These are phyloP conservation scores for Diarsia dahlii DNA, from an alignment of 2,888 invertebrate genomes.

Conservation along the genomic window DNA sequence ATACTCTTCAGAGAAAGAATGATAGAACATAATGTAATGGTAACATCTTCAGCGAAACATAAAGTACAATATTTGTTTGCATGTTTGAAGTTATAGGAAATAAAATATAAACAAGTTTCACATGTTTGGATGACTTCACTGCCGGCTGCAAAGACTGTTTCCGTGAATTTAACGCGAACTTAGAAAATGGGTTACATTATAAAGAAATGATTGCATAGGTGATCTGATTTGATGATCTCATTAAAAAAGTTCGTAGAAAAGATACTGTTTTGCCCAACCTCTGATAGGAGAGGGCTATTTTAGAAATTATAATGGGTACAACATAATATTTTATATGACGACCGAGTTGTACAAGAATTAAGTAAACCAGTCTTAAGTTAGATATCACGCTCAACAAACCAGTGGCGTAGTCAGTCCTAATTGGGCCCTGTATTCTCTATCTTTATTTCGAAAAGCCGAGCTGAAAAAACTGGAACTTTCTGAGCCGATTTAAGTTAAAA, in stretches of 20 bases:
- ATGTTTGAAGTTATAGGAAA: constrained; percentile 42
- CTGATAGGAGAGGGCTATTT: background rate
- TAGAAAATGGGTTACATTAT: constrained; percentile 48
- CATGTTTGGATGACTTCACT: constrained; percentile 48
- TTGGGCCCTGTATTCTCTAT: too few species aligned
- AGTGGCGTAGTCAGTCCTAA: too few species aligned
- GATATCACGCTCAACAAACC: too few species aligned
- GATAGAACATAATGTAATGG: constrained; percentile 24
- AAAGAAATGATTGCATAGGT: constrained; percentile 50
- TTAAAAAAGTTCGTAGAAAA: constrained; percentile 38
- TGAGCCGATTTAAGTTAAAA: too few species aligned
- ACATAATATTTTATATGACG: background rate
- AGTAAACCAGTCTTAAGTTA: too few species aligned
- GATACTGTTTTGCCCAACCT: background rate
- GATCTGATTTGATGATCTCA: constrained; percentile 31
- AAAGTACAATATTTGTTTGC: constrained; percentile 41
- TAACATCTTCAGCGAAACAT: constrained; percentile 49
- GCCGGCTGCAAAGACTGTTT: constrained; percentile 35
- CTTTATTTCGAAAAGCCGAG: too few species aligned
- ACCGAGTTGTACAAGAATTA: too few species aligned
- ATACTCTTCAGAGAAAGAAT: constrained; percentile 28
- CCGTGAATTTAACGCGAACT: constrained; percentile 49
- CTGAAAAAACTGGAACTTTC: too few species aligned
- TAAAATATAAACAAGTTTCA: constrained; percentile 53
- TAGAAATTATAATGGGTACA: background rate